phyloP scores from a whole-genome alignment of 2,888 invertebrate genomes.

The Acholoe squamosa region DNA sequence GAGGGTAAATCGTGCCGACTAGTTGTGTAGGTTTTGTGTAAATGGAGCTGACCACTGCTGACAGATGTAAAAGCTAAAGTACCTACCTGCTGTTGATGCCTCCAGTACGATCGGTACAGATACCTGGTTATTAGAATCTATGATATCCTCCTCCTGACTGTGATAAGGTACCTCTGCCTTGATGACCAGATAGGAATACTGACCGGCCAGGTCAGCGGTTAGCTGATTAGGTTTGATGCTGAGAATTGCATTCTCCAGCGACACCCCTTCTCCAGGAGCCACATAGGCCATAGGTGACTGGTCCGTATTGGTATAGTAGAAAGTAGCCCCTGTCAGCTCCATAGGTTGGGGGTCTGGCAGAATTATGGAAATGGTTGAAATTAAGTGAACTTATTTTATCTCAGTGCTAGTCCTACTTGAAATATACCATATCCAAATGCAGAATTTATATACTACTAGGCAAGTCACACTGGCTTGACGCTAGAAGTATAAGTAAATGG shows the following conservation, averaged over 20 bases:
- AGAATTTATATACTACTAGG: too few species aligned
- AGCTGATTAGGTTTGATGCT: neutral
- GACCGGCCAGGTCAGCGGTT: neutral
- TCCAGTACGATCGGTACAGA: neutral
- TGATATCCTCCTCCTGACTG: neutral
- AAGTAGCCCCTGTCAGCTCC: neutral
- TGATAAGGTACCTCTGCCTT: neutral
- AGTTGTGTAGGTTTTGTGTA: too few species aligned
- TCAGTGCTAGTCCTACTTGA: too few species aligned
- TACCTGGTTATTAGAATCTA: neutral
- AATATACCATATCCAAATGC: too few species aligned
- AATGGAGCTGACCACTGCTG: too few species aligned
- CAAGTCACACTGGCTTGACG: too few species aligned
- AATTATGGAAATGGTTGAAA: neutral
- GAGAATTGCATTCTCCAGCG: neutral
- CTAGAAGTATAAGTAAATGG: too few species aligned
- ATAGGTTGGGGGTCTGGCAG: neutral
- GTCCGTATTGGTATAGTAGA: neutral
- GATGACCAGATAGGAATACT: slow-evolving; percentile 4
- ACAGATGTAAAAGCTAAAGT: too few species aligned
- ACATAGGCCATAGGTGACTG: neutral
- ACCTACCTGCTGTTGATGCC: neutral
- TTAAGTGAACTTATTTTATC: too few species aligned
- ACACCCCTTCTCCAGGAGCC: neutral
- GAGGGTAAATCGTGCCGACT: too few species aligned